Percentiles rank a stretch among this genome's conserved stretches.
These are phyloP conservation scores for Syrphus vitripennis DNA, from an alignment of 2,888 invertebrate genomes.

Conservation along the genomic window DNA sequence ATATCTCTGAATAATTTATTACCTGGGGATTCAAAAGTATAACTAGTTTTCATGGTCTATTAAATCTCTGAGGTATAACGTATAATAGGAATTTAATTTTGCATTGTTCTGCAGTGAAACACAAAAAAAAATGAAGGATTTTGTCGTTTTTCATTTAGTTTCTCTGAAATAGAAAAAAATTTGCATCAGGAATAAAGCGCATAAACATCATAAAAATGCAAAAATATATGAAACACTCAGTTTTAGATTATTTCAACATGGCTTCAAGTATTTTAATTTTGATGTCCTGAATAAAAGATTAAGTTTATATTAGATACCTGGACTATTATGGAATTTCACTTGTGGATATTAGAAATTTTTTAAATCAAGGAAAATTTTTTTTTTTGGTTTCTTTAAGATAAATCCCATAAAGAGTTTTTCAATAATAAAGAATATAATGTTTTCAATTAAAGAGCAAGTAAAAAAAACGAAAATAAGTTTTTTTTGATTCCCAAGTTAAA, in stretches of 20 bases:
- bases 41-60: constrained; percentile 59
- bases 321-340: not conserved
- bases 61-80: constrained; percentile 41
- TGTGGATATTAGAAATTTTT: no score
- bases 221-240: not conserved
- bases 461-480: no score
- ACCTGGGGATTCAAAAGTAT: constrained; percentile 35
- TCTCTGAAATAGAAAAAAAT: not conserved
- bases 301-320: no score
- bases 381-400: no score
- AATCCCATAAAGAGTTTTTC: no score
- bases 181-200: not conserved
- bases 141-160: not conserved
- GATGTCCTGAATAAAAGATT: constrained; percentile 45
- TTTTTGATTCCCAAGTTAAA: no score
- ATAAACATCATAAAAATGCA: not conserved
- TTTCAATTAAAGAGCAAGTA: no score
- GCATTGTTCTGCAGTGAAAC: constrained; percentile 47
- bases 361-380: no score
- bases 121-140: constrained; percentile 6
- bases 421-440: no score
- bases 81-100: constrained; percentile 54
- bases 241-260: constrained; percentile 41
- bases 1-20: constrained; percentile 64
- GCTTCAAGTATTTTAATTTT: constrained; percentile 36